phyloP scores from a whole-genome alignment of 2,888 invertebrate genomes.

The Embidobia sp. region DNA sequence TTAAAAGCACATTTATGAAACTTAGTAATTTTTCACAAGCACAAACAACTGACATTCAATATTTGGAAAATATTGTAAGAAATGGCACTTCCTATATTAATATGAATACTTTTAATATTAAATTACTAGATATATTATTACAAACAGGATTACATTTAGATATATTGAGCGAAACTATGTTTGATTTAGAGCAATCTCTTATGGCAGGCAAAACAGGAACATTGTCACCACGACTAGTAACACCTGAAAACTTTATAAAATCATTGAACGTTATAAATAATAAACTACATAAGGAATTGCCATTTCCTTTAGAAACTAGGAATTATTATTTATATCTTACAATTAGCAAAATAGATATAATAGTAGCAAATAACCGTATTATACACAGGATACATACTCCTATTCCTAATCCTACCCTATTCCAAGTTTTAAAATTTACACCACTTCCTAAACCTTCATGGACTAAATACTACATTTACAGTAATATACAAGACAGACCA shows the following conservation, averaged over 20 bases:
- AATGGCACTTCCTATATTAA: slow-evolving; percentile 8
- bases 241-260: background rate
- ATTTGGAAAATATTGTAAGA: slow-evolving; percentile 2
- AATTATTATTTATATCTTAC: background rate
- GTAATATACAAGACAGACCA: slow-evolving; percentile 5
- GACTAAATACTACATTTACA: slow-evolving; percentile 10
- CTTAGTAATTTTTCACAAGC: background rate
- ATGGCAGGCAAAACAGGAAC: background rate
- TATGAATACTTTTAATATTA: background rate
- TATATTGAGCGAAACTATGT: background rate
- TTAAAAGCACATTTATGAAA: background rate
- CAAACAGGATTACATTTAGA: background rate
- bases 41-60: background rate
- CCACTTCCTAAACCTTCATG: background rate
- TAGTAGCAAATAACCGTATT: too few species aligned
- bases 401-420: background rate
- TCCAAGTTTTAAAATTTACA: background rate
- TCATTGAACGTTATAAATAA: background rate
- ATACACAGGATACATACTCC: background rate
- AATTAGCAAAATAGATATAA: slow-evolving; percentile 1
- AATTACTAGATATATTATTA: background rate
- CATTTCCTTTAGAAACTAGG: background rate
- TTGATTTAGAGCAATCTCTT: background rate
- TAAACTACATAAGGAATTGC: background rate
- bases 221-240: background rate